A percentile compares a stretch with the other conserved stretches of the same genome.
These are phyloP conservation scores for Lepidurus couesii DNA, from an alignment of 1,140 invertebrate species.

Conservation along the genomic window DNA sequence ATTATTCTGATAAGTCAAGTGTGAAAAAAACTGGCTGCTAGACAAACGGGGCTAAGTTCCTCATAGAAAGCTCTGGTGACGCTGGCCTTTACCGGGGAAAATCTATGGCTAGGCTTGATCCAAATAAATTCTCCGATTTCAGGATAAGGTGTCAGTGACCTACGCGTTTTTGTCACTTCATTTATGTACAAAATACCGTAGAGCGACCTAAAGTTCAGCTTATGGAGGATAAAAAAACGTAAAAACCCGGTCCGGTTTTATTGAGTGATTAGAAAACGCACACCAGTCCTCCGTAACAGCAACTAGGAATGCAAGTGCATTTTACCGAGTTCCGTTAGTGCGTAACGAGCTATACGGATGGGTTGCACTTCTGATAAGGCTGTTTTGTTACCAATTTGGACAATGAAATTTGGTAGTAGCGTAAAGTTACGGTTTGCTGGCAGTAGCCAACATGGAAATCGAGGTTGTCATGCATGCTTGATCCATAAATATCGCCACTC, in stretches of 20 bases:
- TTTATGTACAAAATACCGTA: not conserved
- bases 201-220: no score
- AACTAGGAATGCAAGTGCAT: not conserved
- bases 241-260: no score
- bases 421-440: not conserved
- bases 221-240: no score
- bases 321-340: not conserved
- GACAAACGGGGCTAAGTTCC: no score
- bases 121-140: not conserved
- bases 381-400: not conserved
- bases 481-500: not conserved
- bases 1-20: not conserved
- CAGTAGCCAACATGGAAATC: not conserved
- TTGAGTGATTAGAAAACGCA: not conserved
- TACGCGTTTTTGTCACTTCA: not conserved
- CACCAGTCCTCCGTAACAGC: not conserved
- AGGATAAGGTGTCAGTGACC: not conserved
- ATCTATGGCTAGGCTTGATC: not conserved
- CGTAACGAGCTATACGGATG: not conserved
- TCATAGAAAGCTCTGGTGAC: no score
- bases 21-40: no score
- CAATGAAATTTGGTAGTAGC: not conserved
- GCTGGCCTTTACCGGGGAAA: no score
- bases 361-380: not conserved
- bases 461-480: conserved; percentile 2